These are phyloP conservation scores for Tragelaphus oryx DNA, from an alignment of 2,797 vertebrate species.

Conservation along the genomic window DNA sequence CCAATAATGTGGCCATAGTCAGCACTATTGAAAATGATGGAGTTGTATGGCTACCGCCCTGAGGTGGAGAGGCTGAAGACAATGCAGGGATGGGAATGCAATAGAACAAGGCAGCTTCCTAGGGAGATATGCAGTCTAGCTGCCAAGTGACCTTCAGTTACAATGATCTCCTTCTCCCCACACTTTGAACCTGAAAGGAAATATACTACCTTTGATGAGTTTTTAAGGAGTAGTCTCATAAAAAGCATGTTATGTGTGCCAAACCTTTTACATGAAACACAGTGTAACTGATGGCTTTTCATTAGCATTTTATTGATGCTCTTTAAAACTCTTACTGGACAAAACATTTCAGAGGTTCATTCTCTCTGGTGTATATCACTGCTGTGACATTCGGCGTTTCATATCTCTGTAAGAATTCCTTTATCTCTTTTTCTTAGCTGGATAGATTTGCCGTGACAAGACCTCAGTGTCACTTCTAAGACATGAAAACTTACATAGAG, in stretches of 20 bases:
- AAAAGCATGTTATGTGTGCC: background rate
- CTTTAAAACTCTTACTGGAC: slow-evolving; percentile 22
- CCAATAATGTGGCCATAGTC: accelerated
- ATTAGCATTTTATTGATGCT: slow-evolving; percentile 15
- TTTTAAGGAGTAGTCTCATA: slow-evolving; percentile 19
- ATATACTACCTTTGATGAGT: background rate
- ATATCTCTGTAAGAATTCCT: background rate
- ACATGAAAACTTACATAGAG: background rate
- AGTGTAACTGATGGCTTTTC: background rate
- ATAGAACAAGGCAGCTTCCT: background rate
- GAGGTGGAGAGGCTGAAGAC: no score
- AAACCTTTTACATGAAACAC: background rate
- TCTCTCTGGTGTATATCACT: background rate
- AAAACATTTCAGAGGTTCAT: background rate
- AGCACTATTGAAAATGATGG: background rate
- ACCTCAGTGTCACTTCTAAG: background rate
- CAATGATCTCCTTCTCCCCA: background rate
- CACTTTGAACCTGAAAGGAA: background rate
- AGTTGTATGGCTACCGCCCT: background rate
- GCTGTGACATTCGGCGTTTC: background rate
- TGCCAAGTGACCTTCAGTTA: background rate
- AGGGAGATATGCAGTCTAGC: background rate
- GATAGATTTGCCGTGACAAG: background rate
- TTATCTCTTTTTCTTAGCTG: background rate
- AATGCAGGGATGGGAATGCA: background rate